Base-by-base conservation (phyloP, 2,888 invertebrate genomes). In the Pseudococcus viburni region DNA sequence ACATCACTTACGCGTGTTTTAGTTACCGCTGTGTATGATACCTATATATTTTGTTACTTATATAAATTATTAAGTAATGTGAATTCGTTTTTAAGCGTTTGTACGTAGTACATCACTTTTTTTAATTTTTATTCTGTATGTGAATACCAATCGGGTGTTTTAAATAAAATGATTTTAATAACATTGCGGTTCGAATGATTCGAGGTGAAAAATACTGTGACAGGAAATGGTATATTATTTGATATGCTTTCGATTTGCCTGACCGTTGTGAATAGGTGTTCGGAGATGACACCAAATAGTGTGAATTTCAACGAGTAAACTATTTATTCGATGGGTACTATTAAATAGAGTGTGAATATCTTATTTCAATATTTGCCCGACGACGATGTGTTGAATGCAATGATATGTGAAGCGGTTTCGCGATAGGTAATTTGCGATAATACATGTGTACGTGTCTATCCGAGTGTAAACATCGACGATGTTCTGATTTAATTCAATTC, bases 1-100 rank as follows among this genome's bases (percentile, higher is more conserved):
- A 51, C 87, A 87, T 87, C 87, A 87, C 87, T 39, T 87, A 86
- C n/a, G 87, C 77, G 73, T 87, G 68, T 68, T 48, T 73, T 17
- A 87, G 87, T 87, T 87, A 87, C 87, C 87, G 77, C 80, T 77
- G 77, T 77, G 77, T 87, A 87, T 48, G 12, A 77, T 87, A 73
- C 46, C 17, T 12, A n/a, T 59, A 64, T 59, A 7, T 59, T 86
- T 86, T 87, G 42, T 87, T 48, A 42, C 42, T 42, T 42, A 77
- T 33, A 42, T 77, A 42, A 77, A 77, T 17, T 15, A 85, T 85
- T 59, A 59, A 42, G 42, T 64, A 59, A 33, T 85, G 39, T 33
- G 85, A 22, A 51, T 84, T 73, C 46, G 46, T 84, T 84, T 39
- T 6, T 84, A 48, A 26, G 19, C 17, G 22, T 84, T 84, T 84